phyloP scores from a whole-genome alignment of 2,797 vertebrate species.

The Lagorchestes hirsutus region DNA sequence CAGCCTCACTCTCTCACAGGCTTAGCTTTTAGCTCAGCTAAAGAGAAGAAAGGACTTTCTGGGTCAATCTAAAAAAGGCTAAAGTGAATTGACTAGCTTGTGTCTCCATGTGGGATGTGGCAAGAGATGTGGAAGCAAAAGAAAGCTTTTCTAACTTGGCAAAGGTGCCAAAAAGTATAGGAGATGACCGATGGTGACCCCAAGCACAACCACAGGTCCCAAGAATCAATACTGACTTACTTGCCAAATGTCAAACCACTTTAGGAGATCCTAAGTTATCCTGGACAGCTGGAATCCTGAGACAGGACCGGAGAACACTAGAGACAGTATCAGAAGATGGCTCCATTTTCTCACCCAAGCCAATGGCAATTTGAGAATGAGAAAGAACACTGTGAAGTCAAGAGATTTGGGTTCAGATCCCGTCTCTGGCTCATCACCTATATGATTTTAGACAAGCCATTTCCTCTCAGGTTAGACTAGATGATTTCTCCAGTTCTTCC shows the following conservation, averaged over 20 bases:
- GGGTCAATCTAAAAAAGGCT: background rate
- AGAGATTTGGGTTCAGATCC: background rate
- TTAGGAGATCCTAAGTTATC: background rate
- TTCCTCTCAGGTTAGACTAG: background rate
- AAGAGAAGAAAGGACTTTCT: slow-evolving; percentile 48
- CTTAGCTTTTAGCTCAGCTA: slow-evolving; percentile 2
- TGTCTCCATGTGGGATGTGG: slow-evolving; percentile 46
- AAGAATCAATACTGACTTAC: background rate
- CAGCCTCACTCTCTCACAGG: slow-evolving; percentile 15
- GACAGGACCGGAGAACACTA: background rate
- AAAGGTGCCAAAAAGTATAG: background rate
- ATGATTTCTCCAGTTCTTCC: background rate
- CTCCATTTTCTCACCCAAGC: background rate
- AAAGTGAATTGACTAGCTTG: slow-evolving; percentile 28
- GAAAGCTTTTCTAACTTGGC: slow-evolving; percentile 28
- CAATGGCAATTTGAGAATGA: background rate
- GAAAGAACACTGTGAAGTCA: background rate
- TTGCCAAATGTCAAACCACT: background rate
- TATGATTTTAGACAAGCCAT: background rate
- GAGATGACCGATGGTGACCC: background rate
- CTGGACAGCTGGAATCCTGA: background rate
- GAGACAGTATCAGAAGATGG: background rate
- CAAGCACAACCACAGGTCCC: background rate
- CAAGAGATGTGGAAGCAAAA: slow-evolving; percentile 47
- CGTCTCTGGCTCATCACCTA: background rate